Base-by-base conservation (phyloP, 2,113 vertebrate species). In the Podilymbus podiceps region DNA sequence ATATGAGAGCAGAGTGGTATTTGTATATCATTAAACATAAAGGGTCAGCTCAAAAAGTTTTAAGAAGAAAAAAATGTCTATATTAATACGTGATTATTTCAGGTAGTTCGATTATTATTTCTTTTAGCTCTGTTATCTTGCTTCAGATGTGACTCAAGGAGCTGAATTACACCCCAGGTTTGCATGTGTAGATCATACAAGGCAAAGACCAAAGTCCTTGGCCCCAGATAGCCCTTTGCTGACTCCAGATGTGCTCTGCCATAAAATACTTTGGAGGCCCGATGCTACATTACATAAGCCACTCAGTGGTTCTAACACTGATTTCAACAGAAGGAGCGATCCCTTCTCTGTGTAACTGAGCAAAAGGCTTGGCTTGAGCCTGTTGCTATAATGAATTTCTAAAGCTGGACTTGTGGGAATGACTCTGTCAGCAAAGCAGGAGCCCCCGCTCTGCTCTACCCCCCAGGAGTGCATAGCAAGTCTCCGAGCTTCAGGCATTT, bases 201-300 rank as follows among this genome's bases (percentile, higher is more conserved):
- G 56, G 35, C 69, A 92, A 74, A 75, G 83, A 93, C 53, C n/a
- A 46, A 96, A 89, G 78, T 60, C 78, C 69, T 80, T 94, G 86
- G 81, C 84, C 78, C 15, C 3, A 80, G 78, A 80, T 15, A 85
- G 74, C 52, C 80, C 95, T 89, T 77, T 81, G 68, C 88, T 92
- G 77, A 66, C 53, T 95, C 75, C 59, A 80, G 77, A 87, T 80
- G 78, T 85, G 63, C 42, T 95, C 80, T 85, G 46, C 42, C 13
- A 35, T 76, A 55, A 75, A 91, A 52, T 38, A 22, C 19, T 82
- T 79, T 2, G 46, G 66, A 86, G 71, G 74, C 67, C 91, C 3
- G 3, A 5, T 76, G 25, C 33, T 68, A 3, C 12, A 1, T 78
- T 78, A 78, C 55, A 85, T 38, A 81, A 91, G 66, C 69, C 81